phyloP scores from a whole-genome alignment of 2,797 vertebrate species.

The Danio jaintianensis region DNA sequence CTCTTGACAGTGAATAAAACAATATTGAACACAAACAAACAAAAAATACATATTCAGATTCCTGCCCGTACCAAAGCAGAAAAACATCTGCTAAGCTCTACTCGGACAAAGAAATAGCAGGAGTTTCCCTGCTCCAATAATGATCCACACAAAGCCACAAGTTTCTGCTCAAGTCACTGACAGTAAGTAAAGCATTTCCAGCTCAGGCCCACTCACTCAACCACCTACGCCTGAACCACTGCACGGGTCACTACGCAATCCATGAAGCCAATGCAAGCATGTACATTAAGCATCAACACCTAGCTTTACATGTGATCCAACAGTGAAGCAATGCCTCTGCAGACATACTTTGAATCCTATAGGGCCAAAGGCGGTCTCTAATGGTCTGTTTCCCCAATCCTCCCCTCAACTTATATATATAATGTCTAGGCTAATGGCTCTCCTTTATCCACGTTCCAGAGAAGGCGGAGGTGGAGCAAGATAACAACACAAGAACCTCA shows the following conservation, averaged over 20 bases:
- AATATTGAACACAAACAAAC: not conserved
- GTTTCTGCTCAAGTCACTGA: constrained; percentile 11
- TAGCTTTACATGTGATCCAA: constrained; percentile 4
- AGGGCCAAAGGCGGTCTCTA: not conserved
- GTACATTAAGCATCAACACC: constrained; percentile 15
- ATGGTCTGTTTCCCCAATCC: constrained; percentile 2
- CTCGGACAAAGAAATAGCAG: not conserved
- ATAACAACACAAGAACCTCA: constrained; percentile 12
- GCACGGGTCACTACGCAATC: constrained; percentile 17
- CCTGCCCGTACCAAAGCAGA: not conserved
- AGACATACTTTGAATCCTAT: constrained; percentile 45
- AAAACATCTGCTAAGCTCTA: not conserved
- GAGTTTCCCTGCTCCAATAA: not conserved
- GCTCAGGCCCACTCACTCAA: constrained; percentile 34
- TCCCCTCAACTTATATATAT: constrained; percentile 66
- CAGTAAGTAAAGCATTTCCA: not conserved
- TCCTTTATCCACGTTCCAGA: constrained; percentile 78
- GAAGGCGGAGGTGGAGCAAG: constrained; percentile 64
- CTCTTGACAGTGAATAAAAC: too few species aligned
- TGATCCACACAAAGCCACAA: not conserved
- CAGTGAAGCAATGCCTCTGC: constrained; percentile 2
- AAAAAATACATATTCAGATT: not conserved
- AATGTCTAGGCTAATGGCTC: constrained; percentile 73
- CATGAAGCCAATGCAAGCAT: constrained; percentile 26
- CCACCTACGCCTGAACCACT: constrained; percentile 21